Conservation (phyloP, 2,113 vertebrate genomes). For the Bombycilla garrulus region DNA sequence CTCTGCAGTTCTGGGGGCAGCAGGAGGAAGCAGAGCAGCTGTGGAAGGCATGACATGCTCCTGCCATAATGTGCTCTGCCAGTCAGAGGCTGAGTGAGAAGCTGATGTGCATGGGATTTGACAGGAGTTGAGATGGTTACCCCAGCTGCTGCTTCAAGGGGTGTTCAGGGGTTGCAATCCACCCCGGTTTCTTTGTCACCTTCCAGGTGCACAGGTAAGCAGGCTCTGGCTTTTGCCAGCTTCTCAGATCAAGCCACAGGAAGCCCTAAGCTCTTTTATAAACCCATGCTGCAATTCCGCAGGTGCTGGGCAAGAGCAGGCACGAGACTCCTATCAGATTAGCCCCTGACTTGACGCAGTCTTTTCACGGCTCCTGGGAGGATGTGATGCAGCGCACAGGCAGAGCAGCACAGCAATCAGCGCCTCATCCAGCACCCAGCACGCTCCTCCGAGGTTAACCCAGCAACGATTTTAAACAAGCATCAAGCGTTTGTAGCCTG, state of each 20-base stretch:
- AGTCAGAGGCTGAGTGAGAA: neutral
- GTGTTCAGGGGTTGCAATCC: neutral
- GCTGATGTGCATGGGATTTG: neutral
- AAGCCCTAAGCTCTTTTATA: neutral
- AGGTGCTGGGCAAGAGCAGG: neutral
- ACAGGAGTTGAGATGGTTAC: neutral
- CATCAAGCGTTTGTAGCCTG: too few relatives aligned
- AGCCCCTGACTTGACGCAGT: neutral
- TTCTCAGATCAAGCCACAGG: neutral
- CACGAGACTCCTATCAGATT: accelerated
- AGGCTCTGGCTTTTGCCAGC: neutral
- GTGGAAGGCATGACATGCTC: neutral
- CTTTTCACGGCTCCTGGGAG: accelerated
- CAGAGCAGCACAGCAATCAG: accelerated
- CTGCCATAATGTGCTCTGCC: neutral
- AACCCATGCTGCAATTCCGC: accelerated
- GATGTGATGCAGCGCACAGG: neutral
- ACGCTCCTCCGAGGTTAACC: accelerated
- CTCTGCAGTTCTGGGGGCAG: neutral
- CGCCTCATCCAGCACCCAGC: accelerated
- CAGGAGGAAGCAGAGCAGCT: neutral
- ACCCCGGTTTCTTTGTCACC: neutral
- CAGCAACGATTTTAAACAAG: neutral
- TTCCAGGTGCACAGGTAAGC: neutral
- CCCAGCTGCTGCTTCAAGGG: neutral